Conservation (phyloP, 2,888 invertebrate genomes). For the Drosophila limbata region DNA sequence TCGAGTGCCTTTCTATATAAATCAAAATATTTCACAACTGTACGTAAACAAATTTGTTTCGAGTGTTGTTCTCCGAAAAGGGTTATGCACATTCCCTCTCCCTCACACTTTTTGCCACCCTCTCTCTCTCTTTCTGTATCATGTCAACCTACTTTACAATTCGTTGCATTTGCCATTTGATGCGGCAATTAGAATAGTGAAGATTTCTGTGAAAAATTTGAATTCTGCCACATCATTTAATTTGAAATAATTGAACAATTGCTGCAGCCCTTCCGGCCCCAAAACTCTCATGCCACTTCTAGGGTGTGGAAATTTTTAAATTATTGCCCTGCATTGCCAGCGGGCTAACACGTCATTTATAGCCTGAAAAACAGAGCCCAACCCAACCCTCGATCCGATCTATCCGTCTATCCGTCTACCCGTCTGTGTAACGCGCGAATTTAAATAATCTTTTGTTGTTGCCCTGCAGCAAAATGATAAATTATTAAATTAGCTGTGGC, state of each 20-base stretch:
- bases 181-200: conserved; percentile 75
- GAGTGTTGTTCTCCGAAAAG: conserved; percentile 59
- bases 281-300: conserved; percentile 18
- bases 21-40: conserved; percentile 73
- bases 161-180: conserved; percentile 69
- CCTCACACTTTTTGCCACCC: conserved; percentile 11
- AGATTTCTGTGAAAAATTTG: conserved; percentile 79
- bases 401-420: conserved; percentile 52
- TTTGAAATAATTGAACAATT: conserved; percentile 68
- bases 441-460: conserved; percentile 83
- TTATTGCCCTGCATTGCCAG: conserved; percentile 71
- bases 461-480: conserved; percentile 83
- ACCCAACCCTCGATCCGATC: conserved; percentile 42
- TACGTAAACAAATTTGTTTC: conserved; percentile 77
- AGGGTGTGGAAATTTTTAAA: conserved; percentile 81
- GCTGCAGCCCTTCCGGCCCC: conserved; percentile 28
- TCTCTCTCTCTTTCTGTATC: not conserved
- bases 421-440: conserved; percentile 68
- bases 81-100: conserved; percentile 42
- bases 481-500: conserved; percentile 84
- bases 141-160: conserved; percentile 56
- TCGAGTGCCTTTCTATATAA: conserved; percentile 64
- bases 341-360: conserved; percentile 65
- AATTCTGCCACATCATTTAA: conserved; percentile 84
- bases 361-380: conserved; percentile 7